phyloP scores from a whole-genome alignment of 2,888 invertebrate species.

The Tenthredo notha region DNA sequence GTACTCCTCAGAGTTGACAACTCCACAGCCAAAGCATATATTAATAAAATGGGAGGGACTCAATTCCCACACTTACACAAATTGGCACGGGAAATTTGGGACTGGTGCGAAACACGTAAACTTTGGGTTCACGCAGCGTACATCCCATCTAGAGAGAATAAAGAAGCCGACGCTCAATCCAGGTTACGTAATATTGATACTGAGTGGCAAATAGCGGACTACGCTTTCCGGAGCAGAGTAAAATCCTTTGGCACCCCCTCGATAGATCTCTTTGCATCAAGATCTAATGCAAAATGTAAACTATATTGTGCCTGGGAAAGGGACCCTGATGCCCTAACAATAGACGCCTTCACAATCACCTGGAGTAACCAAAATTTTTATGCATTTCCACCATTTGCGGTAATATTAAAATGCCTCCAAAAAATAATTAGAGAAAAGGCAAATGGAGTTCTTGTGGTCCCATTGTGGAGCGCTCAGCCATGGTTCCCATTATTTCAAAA shows the following conservation, averaged over 20 bases:
- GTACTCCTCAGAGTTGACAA: too few relatives aligned
- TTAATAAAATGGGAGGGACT: too few relatives aligned
- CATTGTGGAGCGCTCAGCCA: conserved; percentile 16
- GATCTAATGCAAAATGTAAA: conserved; percentile 32
- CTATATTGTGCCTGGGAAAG: conserved; percentile 37
- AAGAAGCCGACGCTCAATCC: too few relatives aligned
- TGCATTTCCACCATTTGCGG: conserved; percentile 36
- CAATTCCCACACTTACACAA: too few relatives aligned
- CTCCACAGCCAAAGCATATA: too few relatives aligned
- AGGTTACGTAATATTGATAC: too few relatives aligned
- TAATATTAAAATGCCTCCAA: background rate
- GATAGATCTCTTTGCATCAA: conserved; percentile 29
- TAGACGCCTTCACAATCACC: conserved; percentile 29
- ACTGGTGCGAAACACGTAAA: too few relatives aligned
- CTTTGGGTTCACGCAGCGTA: too few relatives aligned
- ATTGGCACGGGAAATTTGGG: too few relatives aligned
- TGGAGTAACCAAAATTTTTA: conserved; percentile 34
- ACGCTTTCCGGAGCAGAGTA: background rate
- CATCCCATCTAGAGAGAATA: too few relatives aligned
- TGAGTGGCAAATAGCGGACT: conserved; percentile 37
- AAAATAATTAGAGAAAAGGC: conserved; percentile 40
- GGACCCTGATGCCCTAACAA: background rate
- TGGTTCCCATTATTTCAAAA: conserved; percentile 36
- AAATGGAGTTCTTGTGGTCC: conserved; percentile 27
- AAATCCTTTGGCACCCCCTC: conserved; percentile 36